Evolutionary conservation across 2,113 vertebrate species (phyloP), one percentile per base, ranked within the genome.

Genomic region (Pandion haliaetus): DNA sequence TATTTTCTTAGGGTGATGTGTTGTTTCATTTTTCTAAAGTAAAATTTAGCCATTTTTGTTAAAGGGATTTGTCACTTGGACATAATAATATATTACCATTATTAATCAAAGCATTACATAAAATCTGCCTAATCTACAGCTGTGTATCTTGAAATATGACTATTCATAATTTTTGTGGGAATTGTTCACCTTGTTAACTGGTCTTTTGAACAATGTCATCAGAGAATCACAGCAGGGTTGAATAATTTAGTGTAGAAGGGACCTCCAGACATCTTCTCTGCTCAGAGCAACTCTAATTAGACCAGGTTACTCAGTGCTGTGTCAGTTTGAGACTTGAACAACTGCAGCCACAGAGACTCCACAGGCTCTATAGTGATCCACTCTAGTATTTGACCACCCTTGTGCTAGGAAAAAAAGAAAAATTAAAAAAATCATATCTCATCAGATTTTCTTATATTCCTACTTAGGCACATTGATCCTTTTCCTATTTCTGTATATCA

Each of bases 381-480:
- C 6, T 72, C 9, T 6, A 12, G 13, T 54, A 29, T 28, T 34
- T 55, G 10, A 50, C 6, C 5, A 25, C 1, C 1, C 3, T 65
- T 65, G 10, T 36, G 11, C 6, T 28, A 24, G 44, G n/a, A 50
- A 65, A 42, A 14, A 12, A 5, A 8, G 8, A 36, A 28, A 3
- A 21, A 19, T 16, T 8, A 16, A n/a, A 59, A 34, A 44, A 55
- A 34, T 4, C 0, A 4, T 19, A 28, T 17, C 10, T 12, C 10
- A 24, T 32, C 10, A 47, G 5, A 47, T 86, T 92, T 93, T 86
- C 21, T 72, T 79, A 32, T 62, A 29, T 65, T 86, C 12, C 15
- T 78, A 10, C 8, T 71, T 87, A 72, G 19, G 9, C 55, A 72
- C 31, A 3, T 54, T 90, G 57, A 59, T 45, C 83, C 67, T n/a